Conservation (phyloP, 1,140 invertebrate genomes). For the Drosophila rufa region DNA sequence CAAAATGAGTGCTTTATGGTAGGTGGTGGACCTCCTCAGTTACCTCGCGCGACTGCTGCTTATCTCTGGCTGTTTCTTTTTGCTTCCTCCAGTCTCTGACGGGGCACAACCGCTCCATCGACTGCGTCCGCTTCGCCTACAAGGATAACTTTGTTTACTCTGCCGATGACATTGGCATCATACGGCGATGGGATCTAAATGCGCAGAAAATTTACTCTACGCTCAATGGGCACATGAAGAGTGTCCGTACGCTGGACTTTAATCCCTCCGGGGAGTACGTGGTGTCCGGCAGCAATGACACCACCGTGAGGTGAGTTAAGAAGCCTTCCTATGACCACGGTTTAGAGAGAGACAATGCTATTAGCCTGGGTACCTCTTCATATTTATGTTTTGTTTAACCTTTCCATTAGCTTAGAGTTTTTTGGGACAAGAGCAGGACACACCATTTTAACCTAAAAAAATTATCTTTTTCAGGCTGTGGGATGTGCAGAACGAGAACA, state of each 20-base stretch:
- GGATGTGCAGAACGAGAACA: conserved; percentile 88
- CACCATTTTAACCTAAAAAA: no score
- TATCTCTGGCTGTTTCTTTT: not conserved
- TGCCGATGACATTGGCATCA: conserved; percentile 95
- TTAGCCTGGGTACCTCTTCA: not conserved
- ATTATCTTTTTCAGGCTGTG: conserved; percentile 85
- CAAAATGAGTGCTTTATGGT: conserved; percentile 98
- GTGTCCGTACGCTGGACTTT: conserved; percentile 96
- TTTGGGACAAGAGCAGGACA: no score
- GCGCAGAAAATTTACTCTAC: conserved; percentile 96
- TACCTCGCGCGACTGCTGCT: conserved; percentile 8
- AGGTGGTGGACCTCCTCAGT: conserved; percentile 46
- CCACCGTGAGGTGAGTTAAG: conserved; percentile 90
- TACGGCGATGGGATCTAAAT: conserved; percentile 99
- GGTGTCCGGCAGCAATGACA: conserved; percentile 96
- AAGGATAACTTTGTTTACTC: conserved; percentile 98
- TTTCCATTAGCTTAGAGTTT: no score
- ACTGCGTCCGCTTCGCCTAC: conserved; percentile 97
- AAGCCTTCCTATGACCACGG: not conserved
- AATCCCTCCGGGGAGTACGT: conserved; percentile 98
- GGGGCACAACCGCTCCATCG: conserved; percentile 96
- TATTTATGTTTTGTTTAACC: not conserved
- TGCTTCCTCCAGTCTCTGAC: conserved; percentile 86
- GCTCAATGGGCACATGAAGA: conserved; percentile 96
- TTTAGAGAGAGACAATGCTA: conserved; percentile 9